phyloP scores from a whole-genome alignment of 2,797 vertebrate genomes.

The Paramormyrops hopkinsi region DNA sequence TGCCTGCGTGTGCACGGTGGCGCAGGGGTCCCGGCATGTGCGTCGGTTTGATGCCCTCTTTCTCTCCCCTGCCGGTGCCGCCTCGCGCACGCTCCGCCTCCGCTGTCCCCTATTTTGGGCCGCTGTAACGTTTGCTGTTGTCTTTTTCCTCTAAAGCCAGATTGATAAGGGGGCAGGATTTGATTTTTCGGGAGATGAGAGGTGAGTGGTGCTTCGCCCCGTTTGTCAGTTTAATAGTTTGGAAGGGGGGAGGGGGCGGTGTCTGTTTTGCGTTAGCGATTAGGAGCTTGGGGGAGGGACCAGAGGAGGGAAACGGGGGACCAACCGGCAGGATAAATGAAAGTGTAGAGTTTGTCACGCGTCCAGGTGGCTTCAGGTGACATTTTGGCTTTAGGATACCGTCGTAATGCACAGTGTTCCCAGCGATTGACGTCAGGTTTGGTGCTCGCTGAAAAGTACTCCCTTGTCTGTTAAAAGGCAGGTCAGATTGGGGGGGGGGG shows the following conservation, averaged over 20 bases:
- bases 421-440: background rate
- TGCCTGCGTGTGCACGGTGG: background rate
- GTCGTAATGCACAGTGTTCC: background rate
- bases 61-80: background rate
- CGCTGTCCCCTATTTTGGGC: conserved; percentile 42
- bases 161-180: conserved; percentile 66
- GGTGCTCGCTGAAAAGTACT: background rate
- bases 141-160: conserved; percentile 67
- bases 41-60: background rate
- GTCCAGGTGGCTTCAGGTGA: background rate
- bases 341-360: background rate
- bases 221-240: conserved; percentile 47
- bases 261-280: background rate
- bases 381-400: background rate
- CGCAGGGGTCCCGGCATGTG: background rate
- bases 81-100: conserved; percentile 10
- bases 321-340: background rate
- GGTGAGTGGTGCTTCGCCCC: conserved; percentile 59
- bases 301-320: background rate
- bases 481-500: background rate
- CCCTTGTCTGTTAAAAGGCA: conserved; percentile 3
- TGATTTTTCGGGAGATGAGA: conserved; percentile 64
- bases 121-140: conserved; percentile 61
- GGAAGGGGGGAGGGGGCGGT: conserved; percentile 16
- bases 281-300: background rate